Percentiles rank a stretch among this genome's conserved stretches.
phyloP scores from a whole-genome alignment of 2,888 invertebrate genomes.

The Apodemia mormo region DNA sequence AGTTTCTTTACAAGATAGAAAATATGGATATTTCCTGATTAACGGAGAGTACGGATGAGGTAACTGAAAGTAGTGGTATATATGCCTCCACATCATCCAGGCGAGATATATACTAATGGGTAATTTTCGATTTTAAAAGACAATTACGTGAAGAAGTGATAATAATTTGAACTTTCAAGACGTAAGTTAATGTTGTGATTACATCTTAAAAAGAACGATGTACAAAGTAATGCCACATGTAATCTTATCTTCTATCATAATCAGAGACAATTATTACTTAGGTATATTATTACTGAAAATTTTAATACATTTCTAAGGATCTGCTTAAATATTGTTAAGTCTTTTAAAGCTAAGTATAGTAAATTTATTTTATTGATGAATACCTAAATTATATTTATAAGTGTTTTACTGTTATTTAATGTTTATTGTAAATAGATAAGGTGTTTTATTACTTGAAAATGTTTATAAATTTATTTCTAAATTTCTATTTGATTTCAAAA shows the following conservation, averaged over 20 bases:
- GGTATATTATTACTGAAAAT: neutral
- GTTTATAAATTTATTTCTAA: no score
- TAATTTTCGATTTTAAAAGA: neutral
- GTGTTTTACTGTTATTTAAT: neutral
- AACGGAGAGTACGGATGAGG: conserved; percentile 76
- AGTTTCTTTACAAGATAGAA: conserved; percentile 68
- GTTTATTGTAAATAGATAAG: neutral
- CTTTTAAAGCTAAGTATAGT: neutral
- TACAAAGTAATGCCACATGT: neutral
- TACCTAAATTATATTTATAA: neutral
- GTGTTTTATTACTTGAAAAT: no score
- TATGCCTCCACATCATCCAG: conserved; percentile 69
- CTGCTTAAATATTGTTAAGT: neutral
- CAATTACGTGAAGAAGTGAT: neutral
- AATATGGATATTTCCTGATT: conserved; percentile 76
- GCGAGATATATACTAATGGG: conserved; percentile 50
- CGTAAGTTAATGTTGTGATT: neutral
- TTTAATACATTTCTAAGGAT: neutral
- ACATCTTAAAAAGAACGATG: neutral
- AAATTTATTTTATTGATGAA: neutral
- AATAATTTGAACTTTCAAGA: neutral
- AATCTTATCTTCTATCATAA: neutral
- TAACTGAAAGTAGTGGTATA: conserved; percentile 70
- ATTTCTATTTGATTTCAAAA: no score
- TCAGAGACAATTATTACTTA: neutral